Percentiles rank a stretch among this genome's conserved stretches.
These are phyloP conservation scores for Stegophylla sp. DNA, from an alignment of 2,888 invertebrate species.

Conservation along the genomic window DNA sequence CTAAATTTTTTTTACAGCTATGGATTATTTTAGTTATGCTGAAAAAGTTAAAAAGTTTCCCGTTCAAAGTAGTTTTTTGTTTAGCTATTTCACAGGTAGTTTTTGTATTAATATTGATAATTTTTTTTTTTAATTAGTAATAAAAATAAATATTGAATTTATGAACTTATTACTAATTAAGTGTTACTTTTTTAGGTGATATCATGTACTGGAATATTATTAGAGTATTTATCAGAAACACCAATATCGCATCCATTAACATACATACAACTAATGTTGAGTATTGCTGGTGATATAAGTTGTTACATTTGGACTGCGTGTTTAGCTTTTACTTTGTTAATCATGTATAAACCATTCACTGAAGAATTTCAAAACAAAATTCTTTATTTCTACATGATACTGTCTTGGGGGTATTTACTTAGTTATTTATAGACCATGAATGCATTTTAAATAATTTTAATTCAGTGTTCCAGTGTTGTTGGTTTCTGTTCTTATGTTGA, in stretches of 20 bases:
- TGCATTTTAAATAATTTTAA: conserved; percentile 18
- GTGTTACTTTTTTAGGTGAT: conserved; percentile 38
- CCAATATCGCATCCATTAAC: conserved; percentile 45
- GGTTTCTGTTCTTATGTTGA: conserved; percentile 71
- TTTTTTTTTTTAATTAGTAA: neutral
- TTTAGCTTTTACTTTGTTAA: conserved; percentile 68
- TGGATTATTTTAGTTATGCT: conserved; percentile 54
- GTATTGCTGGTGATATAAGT: conserved; percentile 60
- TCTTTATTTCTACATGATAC: conserved; percentile 73
- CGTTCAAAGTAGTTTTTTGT: conserved; percentile 50
- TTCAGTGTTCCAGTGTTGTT: conserved; percentile 74
- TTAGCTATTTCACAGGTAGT: conserved; percentile 53
- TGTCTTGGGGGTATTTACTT: conserved; percentile 70
- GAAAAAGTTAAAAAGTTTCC: conserved; percentile 55
- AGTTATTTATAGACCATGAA: neutral
- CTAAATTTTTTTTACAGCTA: conserved; percentile 10
- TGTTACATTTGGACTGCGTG: conserved; percentile 59
- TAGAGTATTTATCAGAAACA: conserved; percentile 50
- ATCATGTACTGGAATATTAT: conserved; percentile 50
- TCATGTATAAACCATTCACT: conserved; percentile 79
- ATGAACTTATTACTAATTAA: neutral
- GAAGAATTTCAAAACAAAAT: conserved; percentile 81
- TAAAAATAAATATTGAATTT: neutral
- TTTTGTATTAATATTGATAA: conserved; percentile 6
- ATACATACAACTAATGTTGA: conserved; percentile 54